A percentile compares a stretch with the other conserved stretches of the same genome.
phyloP scores from a whole-genome alignment of 2,888 invertebrate species.

The Himalopsyche kuldschensis region DNA sequence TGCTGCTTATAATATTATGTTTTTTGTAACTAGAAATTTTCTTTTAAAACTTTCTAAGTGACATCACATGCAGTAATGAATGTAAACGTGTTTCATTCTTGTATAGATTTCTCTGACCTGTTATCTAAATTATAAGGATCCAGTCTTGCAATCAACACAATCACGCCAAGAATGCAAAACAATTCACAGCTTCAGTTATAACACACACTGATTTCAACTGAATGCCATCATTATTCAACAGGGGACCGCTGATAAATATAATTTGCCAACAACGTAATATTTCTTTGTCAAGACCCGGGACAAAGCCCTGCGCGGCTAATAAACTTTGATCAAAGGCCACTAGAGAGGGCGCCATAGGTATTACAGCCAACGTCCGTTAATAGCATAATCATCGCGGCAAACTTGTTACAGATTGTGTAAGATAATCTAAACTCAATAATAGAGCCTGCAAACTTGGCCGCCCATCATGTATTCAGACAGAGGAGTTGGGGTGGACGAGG shows the following conservation, averaged over 20 bases:
- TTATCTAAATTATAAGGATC: too few relatives aligned
- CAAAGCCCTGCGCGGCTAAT: constrained; percentile 5
- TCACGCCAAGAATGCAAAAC: too few relatives aligned
- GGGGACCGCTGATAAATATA: neutral
- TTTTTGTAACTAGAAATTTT: too few relatives aligned
- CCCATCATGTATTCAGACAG: constrained; percentile 32
- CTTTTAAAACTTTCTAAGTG: too few relatives aligned
- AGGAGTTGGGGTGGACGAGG: neutral
- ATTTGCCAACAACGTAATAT: neutral
- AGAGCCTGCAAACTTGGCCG: constrained; percentile 15
- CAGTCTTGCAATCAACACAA: too few relatives aligned
- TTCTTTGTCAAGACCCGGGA: neutral
- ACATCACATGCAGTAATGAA: too few relatives aligned
- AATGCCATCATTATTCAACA: neutral
- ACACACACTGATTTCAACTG: neutral
- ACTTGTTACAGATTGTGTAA: constrained; percentile 36
- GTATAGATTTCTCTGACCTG: too few relatives aligned
- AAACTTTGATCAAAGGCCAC: constrained; percentile 28
- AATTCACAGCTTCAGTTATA: neutral
- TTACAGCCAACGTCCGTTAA: constrained; percentile 22
- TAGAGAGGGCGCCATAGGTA: neutral
- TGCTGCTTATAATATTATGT: too few relatives aligned
- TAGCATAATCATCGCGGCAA: constrained; percentile 34
- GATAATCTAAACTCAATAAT: constrained; percentile 39
- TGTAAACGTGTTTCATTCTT: too few relatives aligned